Evolutionary conservation across 1,140 invertebrate genomes (phyloP), one percentile per base, ranked within the genome.

Genomic region (Stegodyphus mimosarum): DNA sequence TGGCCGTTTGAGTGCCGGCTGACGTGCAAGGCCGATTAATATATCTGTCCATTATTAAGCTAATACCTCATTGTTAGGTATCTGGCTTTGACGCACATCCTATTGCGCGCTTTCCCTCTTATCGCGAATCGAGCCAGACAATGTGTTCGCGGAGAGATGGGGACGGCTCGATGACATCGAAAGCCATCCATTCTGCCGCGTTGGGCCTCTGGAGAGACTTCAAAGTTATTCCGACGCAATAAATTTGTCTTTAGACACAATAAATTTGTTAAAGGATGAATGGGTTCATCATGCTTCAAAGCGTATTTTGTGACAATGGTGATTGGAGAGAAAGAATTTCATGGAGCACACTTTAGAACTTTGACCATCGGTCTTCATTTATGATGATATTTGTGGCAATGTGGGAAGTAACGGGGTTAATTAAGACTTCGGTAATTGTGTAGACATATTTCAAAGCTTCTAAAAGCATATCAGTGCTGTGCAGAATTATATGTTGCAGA

Each of bases 31-130:
- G 63, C 10, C 78, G 69, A 72, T 81, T 81, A 81, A 81, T 81
- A 81, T 64, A 81, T 72, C 11, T 81, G 78, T 81, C 78, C 70
- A 81, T 81, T 81, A 81, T 81, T 64, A 53, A n/a, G 69, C 69
- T 64, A 72, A 72, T 81, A 71, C 66, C 69, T 60, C 67, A 77
- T 51, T 77, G 49, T 67, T 18, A 67, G 48, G 50, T 63, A 77
- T 9, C 18, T 5, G 51, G 48, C 33, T 33, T 33, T 33, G 33
- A 33, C 33, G 33, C 33, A 33, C 33, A 33, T 33, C 33, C 33
- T 33, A 33, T 33, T 33, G 33, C 33, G 33, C 33, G 33, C 33
- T 33, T 33, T 15, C 66, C 66, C 15, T 67, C 66, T 17, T 67
- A 11, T 60, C 33, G 66, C n/a, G 66, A 67, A 67, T 18, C n/a